phyloP scores from a whole-genome alignment of 2,113 vertebrate species.

The Toxotes jaculatrix region DNA sequence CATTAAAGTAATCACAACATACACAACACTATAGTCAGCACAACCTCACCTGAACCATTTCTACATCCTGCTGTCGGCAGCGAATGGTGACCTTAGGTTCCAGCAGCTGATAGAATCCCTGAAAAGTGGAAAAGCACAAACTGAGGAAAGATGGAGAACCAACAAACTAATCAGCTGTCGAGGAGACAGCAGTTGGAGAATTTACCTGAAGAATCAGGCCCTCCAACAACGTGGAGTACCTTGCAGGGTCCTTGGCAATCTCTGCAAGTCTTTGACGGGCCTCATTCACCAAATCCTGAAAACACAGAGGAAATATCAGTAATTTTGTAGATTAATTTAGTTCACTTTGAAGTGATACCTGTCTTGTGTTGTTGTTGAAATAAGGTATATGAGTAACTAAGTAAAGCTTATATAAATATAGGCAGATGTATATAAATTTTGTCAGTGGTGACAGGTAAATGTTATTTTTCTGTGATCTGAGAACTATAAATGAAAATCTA shows the following conservation, averaged over 20 bases:
- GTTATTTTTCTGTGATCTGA: neutral
- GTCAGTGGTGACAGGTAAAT: neutral
- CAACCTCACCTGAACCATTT: constrained; percentile 89
- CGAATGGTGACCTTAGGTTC: constrained; percentile 90
- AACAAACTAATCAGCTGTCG: neutral
- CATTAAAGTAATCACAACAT: neutral
- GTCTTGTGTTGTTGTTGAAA: neutral
- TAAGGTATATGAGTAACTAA: neutral
- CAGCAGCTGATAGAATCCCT: constrained; percentile 96
- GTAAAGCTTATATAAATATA: neutral
- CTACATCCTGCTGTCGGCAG: constrained; percentile 91
- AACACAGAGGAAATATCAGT: neutral
- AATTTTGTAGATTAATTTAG: neutral
- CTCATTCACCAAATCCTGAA: constrained; percentile 91
- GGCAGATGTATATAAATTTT: neutral
- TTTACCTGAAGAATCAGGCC: constrained; percentile 94
- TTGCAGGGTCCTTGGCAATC: constrained; percentile 88
- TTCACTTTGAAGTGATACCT: neutral
- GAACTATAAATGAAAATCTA: neutral
- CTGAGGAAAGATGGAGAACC: neutral
- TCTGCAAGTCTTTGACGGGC: constrained; percentile 89
- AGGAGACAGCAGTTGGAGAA: neutral
- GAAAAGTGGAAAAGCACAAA: neutral
- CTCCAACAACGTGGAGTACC: constrained; percentile 90
- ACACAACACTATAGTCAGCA: neutral